These are phyloP conservation scores for Cheilosia vernalis DNA, from an alignment of 2,888 invertebrate genomes.

Conservation along the genomic window DNA sequence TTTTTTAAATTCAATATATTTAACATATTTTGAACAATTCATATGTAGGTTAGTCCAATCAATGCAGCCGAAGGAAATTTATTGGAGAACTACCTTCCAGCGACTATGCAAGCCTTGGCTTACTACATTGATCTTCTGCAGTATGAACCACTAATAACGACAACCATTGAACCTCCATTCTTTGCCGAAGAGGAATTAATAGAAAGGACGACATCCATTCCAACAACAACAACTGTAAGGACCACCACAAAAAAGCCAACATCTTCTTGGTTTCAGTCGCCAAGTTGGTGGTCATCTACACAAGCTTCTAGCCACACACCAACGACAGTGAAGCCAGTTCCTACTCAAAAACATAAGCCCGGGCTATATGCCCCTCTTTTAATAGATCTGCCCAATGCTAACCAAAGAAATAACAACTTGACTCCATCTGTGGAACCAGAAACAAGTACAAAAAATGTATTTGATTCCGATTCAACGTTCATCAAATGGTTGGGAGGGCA, in stretches of 20 bases:
- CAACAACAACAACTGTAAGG: conserved; percentile 40
- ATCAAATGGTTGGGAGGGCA: conserved; percentile 38
- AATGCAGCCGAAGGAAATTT: conserved; percentile 73
- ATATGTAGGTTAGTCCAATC: conserved; percentile 19
- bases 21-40: background rate
- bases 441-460: conserved; percentile 7
- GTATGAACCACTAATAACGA: conserved; percentile 81
- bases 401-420: background rate
- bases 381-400: conserved; percentile 16
- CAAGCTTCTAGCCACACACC: conserved; percentile 63
- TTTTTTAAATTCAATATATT: too few relatives aligned
- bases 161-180: conserved; percentile 83
- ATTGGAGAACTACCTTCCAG: conserved; percentile 81
- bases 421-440: background rate
- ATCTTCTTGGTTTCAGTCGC: conserved; percentile 69
- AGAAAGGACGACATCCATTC: conserved; percentile 33
- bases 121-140: conserved; percentile 83
- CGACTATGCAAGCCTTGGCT: conserved; percentile 83
- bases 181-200: conserved; percentile 74
- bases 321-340: conserved; percentile 77
- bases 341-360: conserved; percentile 79
- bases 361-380: conserved; percentile 79
- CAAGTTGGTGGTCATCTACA: conserved; percentile 74
- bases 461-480: conserved; percentile 34
- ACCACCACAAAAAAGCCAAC: conserved; percentile 68